A percentile compares a stretch with the other conserved stretches of the same genome.
These are phyloP conservation scores for Manduca sexta DNA, from an alignment of 1,140 invertebrate species.

Conservation along the genomic window DNA sequence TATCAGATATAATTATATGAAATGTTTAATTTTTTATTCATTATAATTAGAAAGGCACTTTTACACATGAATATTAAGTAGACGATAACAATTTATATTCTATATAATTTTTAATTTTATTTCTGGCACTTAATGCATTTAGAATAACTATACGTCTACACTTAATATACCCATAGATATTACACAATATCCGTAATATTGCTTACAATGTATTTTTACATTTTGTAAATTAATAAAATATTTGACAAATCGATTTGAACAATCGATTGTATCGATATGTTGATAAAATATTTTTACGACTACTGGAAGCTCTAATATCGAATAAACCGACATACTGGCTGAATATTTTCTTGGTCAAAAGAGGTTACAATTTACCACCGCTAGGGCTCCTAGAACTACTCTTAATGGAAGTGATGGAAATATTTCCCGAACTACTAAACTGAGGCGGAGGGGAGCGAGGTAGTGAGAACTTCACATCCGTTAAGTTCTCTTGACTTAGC, in stretches of 20 bases:
- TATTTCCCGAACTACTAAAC: constrained; percentile 62
- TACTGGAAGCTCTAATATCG: neutral
- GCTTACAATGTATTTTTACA: no score
- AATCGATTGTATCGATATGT: no score
- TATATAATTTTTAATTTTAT: constrained; percentile 1
- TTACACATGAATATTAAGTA: neutral
- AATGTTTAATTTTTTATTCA: neutral
- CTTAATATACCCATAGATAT: neutral
- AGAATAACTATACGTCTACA: constrained; percentile 2
- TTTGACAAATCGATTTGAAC: no score
- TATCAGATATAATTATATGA: neutral
- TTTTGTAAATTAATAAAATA: no score
- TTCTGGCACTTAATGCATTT: constrained; percentile 9
- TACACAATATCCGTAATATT: no score
- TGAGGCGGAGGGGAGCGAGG: constrained; percentile 52
- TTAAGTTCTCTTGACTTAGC: constrained; percentile 67
- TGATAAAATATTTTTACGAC: no score
- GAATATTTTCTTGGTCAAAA: neutral
- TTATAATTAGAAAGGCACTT: constrained; percentile 6
- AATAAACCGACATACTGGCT: neutral
- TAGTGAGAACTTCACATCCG: constrained; percentile 56
- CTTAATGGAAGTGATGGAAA: constrained; percentile 70
- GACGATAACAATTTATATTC: neutral
- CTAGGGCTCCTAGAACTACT: constrained; percentile 69
- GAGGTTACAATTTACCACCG: constrained; percentile 39